Conservation (phyloP, 2,113 vertebrate species). For the Odocoileus hemionus region DNA sequence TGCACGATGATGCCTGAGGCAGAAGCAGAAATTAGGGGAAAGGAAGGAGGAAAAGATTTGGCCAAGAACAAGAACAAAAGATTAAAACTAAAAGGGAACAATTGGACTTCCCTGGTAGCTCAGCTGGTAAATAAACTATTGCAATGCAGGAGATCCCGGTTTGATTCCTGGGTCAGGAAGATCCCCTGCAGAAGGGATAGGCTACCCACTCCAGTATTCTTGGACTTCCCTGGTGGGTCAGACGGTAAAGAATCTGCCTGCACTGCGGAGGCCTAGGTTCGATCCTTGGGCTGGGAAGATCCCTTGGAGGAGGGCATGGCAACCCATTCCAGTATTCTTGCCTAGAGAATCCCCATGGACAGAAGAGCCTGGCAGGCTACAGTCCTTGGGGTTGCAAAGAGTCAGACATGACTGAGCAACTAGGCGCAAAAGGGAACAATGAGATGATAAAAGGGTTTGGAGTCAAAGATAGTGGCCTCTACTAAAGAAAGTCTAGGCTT, state of each 20-base stretch:
- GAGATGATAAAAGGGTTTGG: neutral
- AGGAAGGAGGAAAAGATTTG: neutral
- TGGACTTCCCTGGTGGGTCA: neutral
- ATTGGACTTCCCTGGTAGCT: neutral
- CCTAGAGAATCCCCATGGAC: neutral
- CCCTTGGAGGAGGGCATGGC: neutral
- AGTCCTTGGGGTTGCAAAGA: neutral
- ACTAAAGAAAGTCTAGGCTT: neutral
- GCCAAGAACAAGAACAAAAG: neutral
- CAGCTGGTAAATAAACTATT: neutral
- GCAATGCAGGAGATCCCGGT: neutral
- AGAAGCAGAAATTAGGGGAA: neutral
- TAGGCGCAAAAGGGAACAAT: neutral
- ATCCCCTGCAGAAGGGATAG: neutral
- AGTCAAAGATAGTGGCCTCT: neutral
- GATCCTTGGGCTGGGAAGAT: neutral
- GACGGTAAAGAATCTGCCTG: neutral
- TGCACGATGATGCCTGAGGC: neutral
- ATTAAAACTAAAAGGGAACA: neutral
- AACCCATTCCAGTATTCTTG: neutral
- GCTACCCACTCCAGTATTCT: neutral
- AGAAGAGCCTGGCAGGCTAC: neutral
- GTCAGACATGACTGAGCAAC: neutral
- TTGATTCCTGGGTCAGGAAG: neutral
- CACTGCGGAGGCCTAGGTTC: neutral